Conservation (phyloP, 2,113 vertebrate genomes). For the Neolamprologus caudopunctatus region DNA sequence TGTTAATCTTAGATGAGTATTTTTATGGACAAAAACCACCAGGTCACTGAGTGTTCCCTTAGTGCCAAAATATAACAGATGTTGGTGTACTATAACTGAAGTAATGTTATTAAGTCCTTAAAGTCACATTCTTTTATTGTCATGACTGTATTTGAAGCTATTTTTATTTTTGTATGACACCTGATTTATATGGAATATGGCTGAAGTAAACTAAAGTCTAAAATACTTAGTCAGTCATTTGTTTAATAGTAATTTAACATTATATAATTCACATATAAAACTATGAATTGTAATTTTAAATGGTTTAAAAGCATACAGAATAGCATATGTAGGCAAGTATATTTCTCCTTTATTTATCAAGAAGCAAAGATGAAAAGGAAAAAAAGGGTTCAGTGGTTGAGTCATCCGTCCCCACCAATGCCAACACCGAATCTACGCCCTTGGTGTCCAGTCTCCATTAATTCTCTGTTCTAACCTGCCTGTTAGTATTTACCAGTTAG, state of each 20-base stretch:
- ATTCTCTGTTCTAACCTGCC: background rate
- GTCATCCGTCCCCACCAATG: background rate
- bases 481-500: background rate
- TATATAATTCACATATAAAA: background rate
- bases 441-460: background rate
- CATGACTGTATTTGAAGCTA: accelerated
- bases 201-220: background rate
- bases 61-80: accelerated
- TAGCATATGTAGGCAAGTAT: background rate
- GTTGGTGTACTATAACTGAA: accelerated
- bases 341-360: accelerated
- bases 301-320: accelerated
- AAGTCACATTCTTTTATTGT: background rate
- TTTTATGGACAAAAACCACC: no score
- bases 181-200: background rate
- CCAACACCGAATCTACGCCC: accelerated
- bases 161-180: background rate
- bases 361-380: accelerated
- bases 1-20: no score
- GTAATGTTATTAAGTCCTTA: background rate
- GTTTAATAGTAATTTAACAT: background rate
- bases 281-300: background rate
- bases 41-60: no score
- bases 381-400: background rate
- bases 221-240: background rate